Percentiles rank a stretch among this genome's conserved stretches.
Evolutionary conservation across 2,797 vertebrate species (phyloP).

Genomic region (Esox lucius): DNA sequence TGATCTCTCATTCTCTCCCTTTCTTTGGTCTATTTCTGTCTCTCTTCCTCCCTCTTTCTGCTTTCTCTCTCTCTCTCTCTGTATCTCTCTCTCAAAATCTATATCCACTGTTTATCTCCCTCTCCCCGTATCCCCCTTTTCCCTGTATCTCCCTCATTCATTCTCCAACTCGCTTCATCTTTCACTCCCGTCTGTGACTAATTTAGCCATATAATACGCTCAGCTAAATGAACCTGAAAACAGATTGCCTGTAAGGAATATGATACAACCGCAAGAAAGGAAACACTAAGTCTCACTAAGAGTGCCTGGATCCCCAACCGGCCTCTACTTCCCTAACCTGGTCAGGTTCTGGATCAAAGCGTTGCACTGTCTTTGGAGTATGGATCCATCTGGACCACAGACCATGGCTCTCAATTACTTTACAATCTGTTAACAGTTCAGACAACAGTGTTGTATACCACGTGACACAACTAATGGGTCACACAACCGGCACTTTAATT

Average conservation of each 20-base stretch:
- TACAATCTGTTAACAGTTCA: constrained; percentile 6
- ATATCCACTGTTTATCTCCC: constrained; percentile 33
- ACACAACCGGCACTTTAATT: constrained; percentile 54
- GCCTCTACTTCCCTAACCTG: not conserved
- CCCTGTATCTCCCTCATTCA: not conserved
- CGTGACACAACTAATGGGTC: constrained; percentile 24
- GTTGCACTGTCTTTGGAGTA: not conserved
- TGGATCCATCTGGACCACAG: not conserved
- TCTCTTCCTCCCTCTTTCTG: constrained; percentile 42
- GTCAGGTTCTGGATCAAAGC: not conserved
- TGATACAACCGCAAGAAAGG: not conserved
- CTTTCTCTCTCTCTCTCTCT: not conserved
- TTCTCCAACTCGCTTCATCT: too few species aligned
- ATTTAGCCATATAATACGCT: not conserved
- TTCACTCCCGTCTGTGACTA: not conserved
- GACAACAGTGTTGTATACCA: constrained; percentile 1
- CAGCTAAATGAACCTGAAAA: not conserved
- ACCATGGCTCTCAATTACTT: constrained; percentile 27
- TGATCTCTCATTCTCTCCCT: too few species aligned
- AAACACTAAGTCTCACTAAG: not conserved
- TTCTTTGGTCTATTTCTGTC: constrained; percentile 11
- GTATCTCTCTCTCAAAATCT: not conserved
- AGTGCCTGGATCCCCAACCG: not conserved
- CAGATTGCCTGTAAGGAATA: not conserved
- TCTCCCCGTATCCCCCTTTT: not conserved